Base-by-base conservation (phyloP, 2,113 vertebrate species). In the Odontesthes bonariensis region DNA sequence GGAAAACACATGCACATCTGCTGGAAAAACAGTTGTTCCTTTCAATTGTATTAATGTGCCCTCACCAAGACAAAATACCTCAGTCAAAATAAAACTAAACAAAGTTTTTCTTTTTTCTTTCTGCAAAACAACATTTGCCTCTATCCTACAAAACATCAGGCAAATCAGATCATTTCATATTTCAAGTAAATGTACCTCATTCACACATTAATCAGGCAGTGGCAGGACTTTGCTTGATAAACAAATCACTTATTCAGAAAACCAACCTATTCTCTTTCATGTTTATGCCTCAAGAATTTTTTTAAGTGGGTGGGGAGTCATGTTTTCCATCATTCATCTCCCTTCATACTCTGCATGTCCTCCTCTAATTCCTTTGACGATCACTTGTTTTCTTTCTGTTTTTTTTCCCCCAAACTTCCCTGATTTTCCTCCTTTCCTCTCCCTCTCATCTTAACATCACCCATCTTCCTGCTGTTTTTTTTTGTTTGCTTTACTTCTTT, bases 361-460 rank as follows among this genome's bases (percentile, higher is more conserved):
- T 63, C 60, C 32, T 47, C 46, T 63, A 63, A 85, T 76, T 86
- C 75, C 83, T 83, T 61, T 69, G 85, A 81, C 49, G 23, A 79
- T 87, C 65, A 60, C 77, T 85, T 86, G 75, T 85, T 90, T 87
- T 84, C 70, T 69, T 73, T 57, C 19, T 13, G 46, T 86, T 77
- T 71, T 62, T 56, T 74, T 65, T 61, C 49, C 57, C 14, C 23
- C 54, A 42, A 71, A 82, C 72, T 72, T 23, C 53, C 83, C 69
- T 49, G 63, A 77, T 83, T 73, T 56, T 69, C 68, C 56, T 44
- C 56, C 61, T 47, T 65, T 62, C 40, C 52, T 62, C 47, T 64
- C 35, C 35, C 69, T 79, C 71, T 81, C 76, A 72, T 81, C 57
- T 52, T 31, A 75, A 66, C 72, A 81, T 85, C 86, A 85, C 73